A percentile compares a stretch with the other conserved stretches of the same genome.
These are phyloP conservation scores for Drosophila affinis DNA, from an alignment of 2,888 invertebrate species.

Conservation along the genomic window DNA sequence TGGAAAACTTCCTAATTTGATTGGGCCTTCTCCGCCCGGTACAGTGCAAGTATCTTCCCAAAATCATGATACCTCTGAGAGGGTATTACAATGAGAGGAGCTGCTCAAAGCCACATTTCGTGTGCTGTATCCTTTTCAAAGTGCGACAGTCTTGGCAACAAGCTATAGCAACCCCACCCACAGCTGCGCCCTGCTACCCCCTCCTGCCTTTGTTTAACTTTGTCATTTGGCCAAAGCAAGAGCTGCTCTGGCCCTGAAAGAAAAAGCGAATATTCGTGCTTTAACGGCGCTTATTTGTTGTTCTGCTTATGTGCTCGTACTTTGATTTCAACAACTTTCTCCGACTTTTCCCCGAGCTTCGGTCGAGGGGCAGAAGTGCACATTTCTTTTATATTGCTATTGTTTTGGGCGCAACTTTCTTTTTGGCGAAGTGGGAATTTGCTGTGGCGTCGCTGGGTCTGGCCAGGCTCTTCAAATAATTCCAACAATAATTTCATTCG, in stretches of 20 bases:
- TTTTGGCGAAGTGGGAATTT: too few relatives aligned
- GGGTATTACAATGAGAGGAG: conserved; percentile 28
- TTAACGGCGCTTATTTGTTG: conserved; percentile 57
- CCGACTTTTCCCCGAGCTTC: conserved; percentile 4
- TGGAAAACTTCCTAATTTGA: too few relatives aligned
- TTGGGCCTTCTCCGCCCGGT: too few relatives aligned
- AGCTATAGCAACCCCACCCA: conserved; percentile 2
- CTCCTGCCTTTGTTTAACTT: conserved; percentile 45
- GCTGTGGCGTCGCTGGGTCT: not conserved
- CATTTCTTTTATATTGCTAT: conserved; percentile 28
- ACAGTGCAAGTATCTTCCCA: too few relatives aligned
- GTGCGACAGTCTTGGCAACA: conserved; percentile 48
- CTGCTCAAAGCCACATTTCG: conserved; percentile 45
- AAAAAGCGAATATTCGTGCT: conserved; percentile 31
- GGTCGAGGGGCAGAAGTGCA: conserved; percentile 24
- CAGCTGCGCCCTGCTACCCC: not conserved
- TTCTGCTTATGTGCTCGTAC: conserved; percentile 60
- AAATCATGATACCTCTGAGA: not conserved
- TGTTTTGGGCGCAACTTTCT: conserved; percentile 12
- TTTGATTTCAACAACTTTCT: conserved; percentile 66
- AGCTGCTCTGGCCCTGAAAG: conserved; percentile 35
- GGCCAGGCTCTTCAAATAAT: conserved; percentile 8
- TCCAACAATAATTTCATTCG: conserved; percentile 35
- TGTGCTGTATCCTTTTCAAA: conserved; percentile 57
- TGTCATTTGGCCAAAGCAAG: conserved; percentile 52